Evolutionary conservation across 2,888 invertebrate species (phyloP).

Genomic region (Ophioninae sp.): DNA sequence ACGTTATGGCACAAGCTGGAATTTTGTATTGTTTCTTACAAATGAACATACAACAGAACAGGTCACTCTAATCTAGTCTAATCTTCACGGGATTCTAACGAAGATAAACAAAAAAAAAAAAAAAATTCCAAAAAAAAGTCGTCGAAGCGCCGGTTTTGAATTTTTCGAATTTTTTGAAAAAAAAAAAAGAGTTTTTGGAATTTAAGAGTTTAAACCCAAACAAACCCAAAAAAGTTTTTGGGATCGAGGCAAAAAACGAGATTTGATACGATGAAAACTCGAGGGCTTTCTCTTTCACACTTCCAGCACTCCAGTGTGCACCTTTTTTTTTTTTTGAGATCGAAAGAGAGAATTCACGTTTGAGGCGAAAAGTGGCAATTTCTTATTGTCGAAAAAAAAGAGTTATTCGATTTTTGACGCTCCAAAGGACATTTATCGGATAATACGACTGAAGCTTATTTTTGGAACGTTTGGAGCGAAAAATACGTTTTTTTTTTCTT

Average conservation of each 20-base stretch:
- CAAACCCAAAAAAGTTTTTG: no score
- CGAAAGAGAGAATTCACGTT: slow-evolving; percentile 27
- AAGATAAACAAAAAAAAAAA: no score
- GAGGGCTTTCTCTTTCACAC: neutral
- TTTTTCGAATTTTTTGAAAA: no score
- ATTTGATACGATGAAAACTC: no score
- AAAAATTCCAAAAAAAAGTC: no score
- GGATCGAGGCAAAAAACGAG: neutral
- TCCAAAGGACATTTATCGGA: slow-evolving; percentile 11
- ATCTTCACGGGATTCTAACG: neutral
- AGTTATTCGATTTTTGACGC: slow-evolving; percentile 19
- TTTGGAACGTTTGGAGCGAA: slow-evolving; percentile 9
- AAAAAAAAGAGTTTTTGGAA: no score
- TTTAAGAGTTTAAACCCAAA: no score
- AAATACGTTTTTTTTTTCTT: neutral
- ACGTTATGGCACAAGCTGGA: slow-evolving; percentile 97
- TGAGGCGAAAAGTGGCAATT: slow-evolving; percentile 26
- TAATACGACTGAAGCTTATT: slow-evolving; percentile 14
- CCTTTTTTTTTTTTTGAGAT: slow-evolving; percentile 31
- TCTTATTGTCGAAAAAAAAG: slow-evolving; percentile 17
- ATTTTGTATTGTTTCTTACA: slow-evolving; percentile 94
- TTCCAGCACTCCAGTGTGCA: slow-evolving; percentile 16
- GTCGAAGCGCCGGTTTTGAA: no score
- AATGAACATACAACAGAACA: slow-evolving; percentile 81
- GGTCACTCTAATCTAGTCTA: slow-evolving; percentile 79